Base-by-base conservation (phyloP, 1,140 invertebrate genomes). In the Dufourea novaeangliae region DNA sequence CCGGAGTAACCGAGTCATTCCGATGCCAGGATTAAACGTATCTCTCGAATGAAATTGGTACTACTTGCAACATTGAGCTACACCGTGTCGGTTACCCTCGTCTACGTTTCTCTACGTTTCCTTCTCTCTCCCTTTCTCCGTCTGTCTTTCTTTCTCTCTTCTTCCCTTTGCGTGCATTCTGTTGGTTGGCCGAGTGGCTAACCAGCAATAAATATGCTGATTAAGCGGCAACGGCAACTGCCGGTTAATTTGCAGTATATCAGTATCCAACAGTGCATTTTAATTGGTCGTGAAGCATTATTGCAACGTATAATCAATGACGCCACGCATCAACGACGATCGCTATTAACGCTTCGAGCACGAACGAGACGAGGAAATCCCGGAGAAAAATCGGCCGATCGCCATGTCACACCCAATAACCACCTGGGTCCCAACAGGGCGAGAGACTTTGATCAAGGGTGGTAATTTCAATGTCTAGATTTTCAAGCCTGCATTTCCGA, bases 201-300 rank as follows among this genome's bases (percentile, higher is more conserved):
- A 70, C n/a, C 78, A 77, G 82, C 82, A 84, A 84, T 84, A 84
- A 84, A 84, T 84, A 85, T 85, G 83, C 83, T 85, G 83, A 85
- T 85, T 85, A 85, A 85, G 83, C 83, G 82, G 82, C 72, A 80
- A 84, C 82, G 78, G 50, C n/a, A n/a, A 83, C 22, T 64, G 82
- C 79, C 82, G 78, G 83, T 85, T 85, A 85, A 85, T 85, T 85
- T 85, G 83, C 83, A 85, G 83, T 85, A 85, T 84, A 85, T 85
- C 83, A 85, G 82, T 84, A 85, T 80, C 83, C 83, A 85, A 84
- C 82, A 77, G 82, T 76, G 78, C 57, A 85, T 84, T 84, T 84
- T 85, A 85, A 85, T 85, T 85, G 82, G 82, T 75, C 83, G 83
- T 84, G 83, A 85, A 84, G 73, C 83, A 85, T 85, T 80, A 84